Evolutionary conservation across 2,888 invertebrate genomes (phyloP), one percentile per base, ranked within the genome.

Genomic region (Lumbricus terrestris): DNA sequence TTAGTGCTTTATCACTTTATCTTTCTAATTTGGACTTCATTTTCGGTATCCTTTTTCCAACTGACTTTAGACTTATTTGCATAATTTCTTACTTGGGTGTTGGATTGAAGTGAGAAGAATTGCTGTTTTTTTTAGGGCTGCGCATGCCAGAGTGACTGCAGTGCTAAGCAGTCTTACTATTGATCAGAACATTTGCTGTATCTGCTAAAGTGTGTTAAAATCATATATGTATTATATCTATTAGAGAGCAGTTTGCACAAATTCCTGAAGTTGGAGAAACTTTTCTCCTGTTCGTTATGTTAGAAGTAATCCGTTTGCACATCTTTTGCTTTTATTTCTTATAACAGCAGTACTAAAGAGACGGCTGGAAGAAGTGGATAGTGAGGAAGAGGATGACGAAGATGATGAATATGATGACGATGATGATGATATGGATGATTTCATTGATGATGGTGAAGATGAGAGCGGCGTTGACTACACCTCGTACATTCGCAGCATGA

Each of bases 391-490:
- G 37, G 85, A 85, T 33, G 85, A 85, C 6, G 85, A 85, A 85
- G 85, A 85, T 35, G 85, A 85, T 85, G 85, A 85, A 35, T 85
- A 85, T 37, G 85, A 85, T 35, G 85, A 85, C 1, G 85, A 85
- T 4, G 85, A 85, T 85, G 85, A 85, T 16, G 85, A 85, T 23
- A 85, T 85, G 85, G 85, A 85, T 35, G 23, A 23, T 85, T 85
- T 85, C 34, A 85, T 85, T 35, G 85, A 85, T 85, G 85, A 85
- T 85, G 85, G 85, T 16, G 85, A 85, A 34, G 85, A 85, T 85
- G 85, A 0, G 23, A 16, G 34, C 35, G 85, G 85, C 20, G 16
- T 16, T 85, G 85, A 85, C 37, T 85, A 85, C 37, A 13, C 85
- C 6, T 1, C n/a, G 0, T 85, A 85, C 85, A 85, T 85, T 85